Base-by-base conservation (phyloP, 1,140 invertebrate genomes). In the Drosophila mauritiana region DNA sequence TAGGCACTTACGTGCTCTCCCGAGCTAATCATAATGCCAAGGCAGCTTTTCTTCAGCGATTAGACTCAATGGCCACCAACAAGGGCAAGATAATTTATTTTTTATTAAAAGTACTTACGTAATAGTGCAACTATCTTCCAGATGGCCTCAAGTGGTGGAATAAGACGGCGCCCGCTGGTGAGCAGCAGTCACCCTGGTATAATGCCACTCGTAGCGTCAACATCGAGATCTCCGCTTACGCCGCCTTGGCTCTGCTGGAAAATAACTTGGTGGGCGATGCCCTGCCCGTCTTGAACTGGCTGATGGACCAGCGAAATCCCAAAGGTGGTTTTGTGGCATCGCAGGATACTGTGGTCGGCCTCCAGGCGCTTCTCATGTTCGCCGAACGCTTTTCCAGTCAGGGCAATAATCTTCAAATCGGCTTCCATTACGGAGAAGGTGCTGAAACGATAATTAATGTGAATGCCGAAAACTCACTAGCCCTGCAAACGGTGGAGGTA, bases 151-250 rank as follows among this genome's bases (percentile, higher is more conserved):
- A 95, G 80, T 96, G 96, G 94, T 97, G 96, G 96, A 94, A 94
- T 31, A 95, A 94, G 70, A 92, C 93, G 8, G 80, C 94, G 0
- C 93, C 93, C 0, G 85, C 93, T 3, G 85, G 92, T 5, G 95
- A 95, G 37, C 94, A 95, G 67, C 95, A 95, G 64, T 96, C 96
- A 86, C 96, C 97, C 0, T 96, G 96, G 94, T 94, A 94, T 51
- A 93, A 93, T 27, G 84, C 95, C 43, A 94, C 96, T 5, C 94
- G 95, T 45, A 96, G 96, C 12, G 94, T 96, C 3, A 97, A 98
- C 76, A 95, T 98, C n/a, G 96, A 97, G 91, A 97, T 97, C 92
- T 97, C 97, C 0, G 94, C 97, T 0, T 99, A 98, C 93, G 97
- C 95, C 0, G 92, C 97, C 7, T 91, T 96, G 1, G 94, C 95